phyloP scores from a whole-genome alignment of 2,113 vertebrate species.

The Seriola dumerili region DNA sequence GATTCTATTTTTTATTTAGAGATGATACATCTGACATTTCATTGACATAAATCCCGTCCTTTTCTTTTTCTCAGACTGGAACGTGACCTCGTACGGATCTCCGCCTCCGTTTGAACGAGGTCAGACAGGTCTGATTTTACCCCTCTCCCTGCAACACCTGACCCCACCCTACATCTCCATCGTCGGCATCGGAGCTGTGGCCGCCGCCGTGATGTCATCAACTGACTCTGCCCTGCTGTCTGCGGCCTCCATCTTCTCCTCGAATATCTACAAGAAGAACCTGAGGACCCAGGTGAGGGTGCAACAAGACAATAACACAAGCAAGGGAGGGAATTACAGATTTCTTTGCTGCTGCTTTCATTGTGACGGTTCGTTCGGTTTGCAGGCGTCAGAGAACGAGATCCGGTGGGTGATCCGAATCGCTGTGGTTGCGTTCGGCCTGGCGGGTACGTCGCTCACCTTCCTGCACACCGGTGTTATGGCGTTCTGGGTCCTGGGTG shows the following conservation, averaged over 20 bases:
- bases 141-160: slow-evolving; percentile 52
- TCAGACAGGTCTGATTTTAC: slow-evolving; percentile 55
- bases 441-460: slow-evolving; percentile 71
- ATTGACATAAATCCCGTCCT: no score
- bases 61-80: slow-evolving; percentile 51
- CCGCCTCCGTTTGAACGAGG: slow-evolving; percentile 47
- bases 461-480: slow-evolving; percentile 79
- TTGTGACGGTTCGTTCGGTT: no score
- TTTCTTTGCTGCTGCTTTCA: no score
- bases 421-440: slow-evolving; percentile 78
- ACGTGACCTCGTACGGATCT: slow-evolving; percentile 54
- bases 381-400: slow-evolving; percentile 81
- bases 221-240: slow-evolving; percentile 77
- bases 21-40: no score
- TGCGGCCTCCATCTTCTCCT: slow-evolving; percentile 69
- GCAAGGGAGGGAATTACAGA: no score
- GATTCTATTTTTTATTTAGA: no score
- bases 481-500: slow-evolving; percentile 82
- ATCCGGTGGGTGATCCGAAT: slow-evolving; percentile 81
- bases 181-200: slow-evolving; percentile 60
- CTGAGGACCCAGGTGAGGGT: slow-evolving; percentile 35
- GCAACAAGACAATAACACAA: no score
- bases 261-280: slow-evolving; percentile 61
- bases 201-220: slow-evolving; percentile 23
- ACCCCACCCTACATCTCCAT: slow-evolving; percentile 53